Base-by-base conservation (phyloP, 2,888 invertebrate species). In the Zhengitettix transpicula region DNA sequence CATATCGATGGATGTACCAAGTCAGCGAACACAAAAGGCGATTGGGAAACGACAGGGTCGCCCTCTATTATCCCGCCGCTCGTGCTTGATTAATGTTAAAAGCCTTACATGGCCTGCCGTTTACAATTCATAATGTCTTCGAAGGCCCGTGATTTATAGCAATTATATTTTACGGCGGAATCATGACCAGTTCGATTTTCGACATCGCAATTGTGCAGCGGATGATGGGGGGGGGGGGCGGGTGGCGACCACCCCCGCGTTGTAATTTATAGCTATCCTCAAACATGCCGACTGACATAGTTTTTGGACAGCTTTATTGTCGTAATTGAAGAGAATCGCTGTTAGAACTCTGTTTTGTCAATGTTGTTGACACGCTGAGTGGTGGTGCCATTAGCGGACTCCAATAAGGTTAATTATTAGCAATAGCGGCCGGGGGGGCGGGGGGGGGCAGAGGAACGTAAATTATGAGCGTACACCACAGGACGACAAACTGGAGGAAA, bases 241-340 rank as follows among this genome's bases (percentile, higher is more conserved):
- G 5, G 47, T 28, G n/a, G n/a, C n/a, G n/a, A n/a, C n/a, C n/a
- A n/a, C n/a, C n/a, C n/a, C n/a, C n/a, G n/a, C 28, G 28, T 28
- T 7, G 3, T 28, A 28, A 28, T 28, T 28, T 28, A 28, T 28
- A 28, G 28, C 28, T 28, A 28, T 28, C 28, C 28, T 28, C 28
- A 28, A 28, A 28, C 28, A 28, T 7, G 28, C 28, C 28, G 28
- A 28, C 28, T 28, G 28, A 47, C 47, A 47, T 47, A 47, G 47
- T 47, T 47, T 47, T 47, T 41, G 55, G 17, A 40, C 41, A 55
- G 55, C 40, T 55, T 55, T 55, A 55, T 55, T 40, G 55, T 28
- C 40, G 55, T 40, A 55, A 55, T 55, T 55, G 55, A 55, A 55
- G 55, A 41, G 40, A 55, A 55, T 55, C 55, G 16, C 40, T 55